A percentile compares a stretch with the other conserved stretches of the same genome.
Evolutionary conservation across 2,113 vertebrate genomes (phyloP).

Genomic region (Phylloscopus trochiloides): DNA sequence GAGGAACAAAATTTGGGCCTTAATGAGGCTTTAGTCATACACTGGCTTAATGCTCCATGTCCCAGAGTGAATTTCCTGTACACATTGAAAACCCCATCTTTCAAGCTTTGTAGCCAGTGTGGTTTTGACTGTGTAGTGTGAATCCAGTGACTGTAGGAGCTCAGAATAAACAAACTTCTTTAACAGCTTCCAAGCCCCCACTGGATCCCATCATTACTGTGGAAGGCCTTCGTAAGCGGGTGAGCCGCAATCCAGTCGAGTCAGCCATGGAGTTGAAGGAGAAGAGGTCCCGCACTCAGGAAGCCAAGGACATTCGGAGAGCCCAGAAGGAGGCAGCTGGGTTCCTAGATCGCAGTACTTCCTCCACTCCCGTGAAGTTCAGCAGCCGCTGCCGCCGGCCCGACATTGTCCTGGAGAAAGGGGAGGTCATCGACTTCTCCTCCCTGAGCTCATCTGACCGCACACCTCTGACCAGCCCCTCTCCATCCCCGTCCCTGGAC

Average conservation of each 20-base stretch:
- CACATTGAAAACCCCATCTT: not conserved
- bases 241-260: constrained; percentile 87
- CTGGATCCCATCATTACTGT: constrained; percentile 91
- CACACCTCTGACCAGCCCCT: constrained; percentile 92
- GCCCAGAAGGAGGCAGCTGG: constrained; percentile 91
- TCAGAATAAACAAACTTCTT: constrained; percentile 1
- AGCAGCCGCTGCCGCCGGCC: constrained; percentile 74
- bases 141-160: not conserved
- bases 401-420: constrained; percentile 87
- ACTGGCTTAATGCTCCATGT: not conserved
- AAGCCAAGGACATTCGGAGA: constrained; percentile 95
- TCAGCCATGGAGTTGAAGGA: constrained; percentile 97
- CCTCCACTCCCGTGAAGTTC: constrained; percentile 88
- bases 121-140: not conserved
- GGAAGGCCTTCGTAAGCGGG: constrained; percentile 88
- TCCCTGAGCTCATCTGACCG: constrained; percentile 94
- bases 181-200: constrained; percentile 76
- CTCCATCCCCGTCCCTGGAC: constrained; percentile 90
- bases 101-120: not conserved
- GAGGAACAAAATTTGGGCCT: not conserved
- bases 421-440: constrained; percentile 94
- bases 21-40: not conserved
- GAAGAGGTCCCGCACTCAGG: constrained; percentile 93
- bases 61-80: not conserved
- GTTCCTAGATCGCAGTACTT: constrained; percentile 83